Percentiles rank a stretch among this genome's conserved stretches.
Conservation (phyloP, 2,113 vertebrate genomes). For the Aspiorhynchus laticeps region DNA sequence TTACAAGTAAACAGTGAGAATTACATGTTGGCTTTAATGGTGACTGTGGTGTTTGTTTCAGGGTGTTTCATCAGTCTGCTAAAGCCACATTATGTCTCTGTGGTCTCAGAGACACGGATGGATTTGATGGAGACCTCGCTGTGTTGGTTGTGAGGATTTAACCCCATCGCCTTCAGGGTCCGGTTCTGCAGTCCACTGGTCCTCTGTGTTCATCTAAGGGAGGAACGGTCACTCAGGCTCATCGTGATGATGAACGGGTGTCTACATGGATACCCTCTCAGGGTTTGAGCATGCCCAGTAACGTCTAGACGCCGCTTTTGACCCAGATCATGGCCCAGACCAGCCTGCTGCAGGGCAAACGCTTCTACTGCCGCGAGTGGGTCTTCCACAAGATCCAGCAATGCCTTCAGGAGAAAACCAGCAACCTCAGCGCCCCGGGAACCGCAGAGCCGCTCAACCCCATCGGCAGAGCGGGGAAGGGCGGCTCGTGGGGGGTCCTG, state of each 20-base stretch:
- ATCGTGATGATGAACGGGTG: constrained; percentile 5
- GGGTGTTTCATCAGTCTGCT: constrained; percentile 3
- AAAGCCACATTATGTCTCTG: neutral
- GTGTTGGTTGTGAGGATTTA: neutral
- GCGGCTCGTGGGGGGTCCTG: constrained; percentile 89
- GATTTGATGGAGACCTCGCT: neutral
- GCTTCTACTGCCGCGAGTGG: constrained; percentile 98
- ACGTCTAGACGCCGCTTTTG: constrained; percentile 76
- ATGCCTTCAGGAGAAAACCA: constrained; percentile 96
- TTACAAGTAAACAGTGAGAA: neutral
- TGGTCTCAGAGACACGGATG: neutral
- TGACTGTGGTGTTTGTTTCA: neutral
- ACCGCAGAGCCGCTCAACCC: constrained; percentile 42
- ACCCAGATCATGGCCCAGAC: constrained; percentile 91
- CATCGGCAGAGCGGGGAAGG: constrained; percentile 75
- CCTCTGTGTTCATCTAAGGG: neutral
- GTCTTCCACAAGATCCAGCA: constrained; percentile 99
- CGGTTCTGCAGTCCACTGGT: neutral
- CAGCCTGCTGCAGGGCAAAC: constrained; percentile 96
- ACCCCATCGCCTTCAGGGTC: neutral
- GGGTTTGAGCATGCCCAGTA: constrained; percentile 50
- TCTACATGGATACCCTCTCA: neutral
- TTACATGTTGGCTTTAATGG: neutral
- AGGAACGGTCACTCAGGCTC: neutral
- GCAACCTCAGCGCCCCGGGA: constrained; percentile 76